A percentile compares a stretch with the other conserved stretches of the same genome.
These are phyloP conservation scores for Lampris megalopsis DNA, from an alignment of 2,113 vertebrate genomes.

Conservation along the genomic window DNA sequence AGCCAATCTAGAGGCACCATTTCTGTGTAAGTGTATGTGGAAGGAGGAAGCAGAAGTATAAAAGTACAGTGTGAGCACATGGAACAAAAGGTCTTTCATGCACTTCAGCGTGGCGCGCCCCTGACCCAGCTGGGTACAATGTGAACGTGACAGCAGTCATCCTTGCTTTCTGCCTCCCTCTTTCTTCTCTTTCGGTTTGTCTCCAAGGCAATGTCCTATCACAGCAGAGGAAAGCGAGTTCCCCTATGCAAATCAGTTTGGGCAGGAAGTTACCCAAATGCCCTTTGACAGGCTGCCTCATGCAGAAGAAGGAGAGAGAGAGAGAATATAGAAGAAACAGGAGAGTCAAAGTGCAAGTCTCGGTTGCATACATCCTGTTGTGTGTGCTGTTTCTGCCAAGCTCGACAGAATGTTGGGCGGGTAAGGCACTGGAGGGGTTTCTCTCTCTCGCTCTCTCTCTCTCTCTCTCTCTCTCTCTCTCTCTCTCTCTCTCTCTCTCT, in stretches of 20 bases:
- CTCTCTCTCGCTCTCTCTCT: too few relatives aligned
- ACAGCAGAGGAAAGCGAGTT: slow-evolving; percentile 32
- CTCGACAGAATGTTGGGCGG: slow-evolving; percentile 53
- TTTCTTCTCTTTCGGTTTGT: slow-evolving; percentile 22
- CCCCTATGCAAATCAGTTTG: slow-evolving; percentile 48
- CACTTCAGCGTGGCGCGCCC: slow-evolving; percentile 22
- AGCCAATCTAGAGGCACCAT: neutral
- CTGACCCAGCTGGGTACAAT: slow-evolving; percentile 22
- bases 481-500: slow-evolving; percentile 5
- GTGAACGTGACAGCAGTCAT: slow-evolving; percentile 46
- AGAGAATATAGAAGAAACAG: slow-evolving; percentile 17
- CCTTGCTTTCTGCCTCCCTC: neutral
- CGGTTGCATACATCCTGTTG: slow-evolving; percentile 58
- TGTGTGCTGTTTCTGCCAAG: slow-evolving; percentile 49
- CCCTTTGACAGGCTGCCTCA: slow-evolving; percentile 39
- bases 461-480: slow-evolving; percentile 20
- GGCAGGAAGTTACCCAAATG: slow-evolving; percentile 7
- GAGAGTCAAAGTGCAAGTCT: slow-evolving; percentile 56
- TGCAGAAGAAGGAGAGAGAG: slow-evolving; percentile 34
- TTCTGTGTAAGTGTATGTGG: too few relatives aligned
- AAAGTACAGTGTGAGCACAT: neutral
- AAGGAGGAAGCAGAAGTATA: neutral
- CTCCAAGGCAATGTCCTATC: slow-evolving; percentile 52
- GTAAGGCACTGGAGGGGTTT: slow-evolving; percentile 30
- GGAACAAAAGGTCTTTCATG: neutral